Evolutionary conservation across 2,113 vertebrate species (phyloP).

Genomic region (Manacus vitellinus): DNA sequence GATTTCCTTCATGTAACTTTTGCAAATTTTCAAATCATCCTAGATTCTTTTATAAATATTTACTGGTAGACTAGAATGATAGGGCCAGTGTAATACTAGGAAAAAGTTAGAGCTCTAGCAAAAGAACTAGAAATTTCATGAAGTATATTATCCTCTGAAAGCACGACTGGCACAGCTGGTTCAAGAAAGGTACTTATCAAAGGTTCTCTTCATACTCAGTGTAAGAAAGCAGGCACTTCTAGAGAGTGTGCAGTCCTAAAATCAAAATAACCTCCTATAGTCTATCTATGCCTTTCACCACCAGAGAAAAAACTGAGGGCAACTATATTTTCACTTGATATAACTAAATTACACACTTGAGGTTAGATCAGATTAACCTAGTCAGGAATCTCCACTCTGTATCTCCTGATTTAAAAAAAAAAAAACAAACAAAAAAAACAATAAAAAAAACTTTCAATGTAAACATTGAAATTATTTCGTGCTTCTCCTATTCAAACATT

Average conservation of each 20-base stretch:
- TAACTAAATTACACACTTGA: background rate
- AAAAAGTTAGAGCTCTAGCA: background rate
- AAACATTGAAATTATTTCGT: background rate
- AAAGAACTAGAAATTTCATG: background rate
- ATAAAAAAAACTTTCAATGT: background rate
- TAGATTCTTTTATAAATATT: background rate
- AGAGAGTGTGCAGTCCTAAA: background rate
- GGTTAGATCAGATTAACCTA: background rate
- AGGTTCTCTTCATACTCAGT: background rate
- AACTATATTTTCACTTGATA: background rate
- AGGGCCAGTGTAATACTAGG: background rate
- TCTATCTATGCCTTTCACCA: background rate
- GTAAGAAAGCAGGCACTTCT: constrained; percentile 8
- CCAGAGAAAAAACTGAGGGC: background rate
- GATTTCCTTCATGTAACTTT: background rate
- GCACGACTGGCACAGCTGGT: background rate
- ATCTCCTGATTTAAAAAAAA: background rate
- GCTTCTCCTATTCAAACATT: background rate
- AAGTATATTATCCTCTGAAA: background rate
- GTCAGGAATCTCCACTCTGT: background rate
- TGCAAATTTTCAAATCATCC: background rate
- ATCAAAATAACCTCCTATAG: background rate
- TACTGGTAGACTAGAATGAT: background rate
- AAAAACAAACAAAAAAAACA: background rate
- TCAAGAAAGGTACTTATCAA: background rate